Evolutionary conservation across 2,113 vertebrate genomes (phyloP).

Genomic region (Chlamydotis undulata): DNA sequence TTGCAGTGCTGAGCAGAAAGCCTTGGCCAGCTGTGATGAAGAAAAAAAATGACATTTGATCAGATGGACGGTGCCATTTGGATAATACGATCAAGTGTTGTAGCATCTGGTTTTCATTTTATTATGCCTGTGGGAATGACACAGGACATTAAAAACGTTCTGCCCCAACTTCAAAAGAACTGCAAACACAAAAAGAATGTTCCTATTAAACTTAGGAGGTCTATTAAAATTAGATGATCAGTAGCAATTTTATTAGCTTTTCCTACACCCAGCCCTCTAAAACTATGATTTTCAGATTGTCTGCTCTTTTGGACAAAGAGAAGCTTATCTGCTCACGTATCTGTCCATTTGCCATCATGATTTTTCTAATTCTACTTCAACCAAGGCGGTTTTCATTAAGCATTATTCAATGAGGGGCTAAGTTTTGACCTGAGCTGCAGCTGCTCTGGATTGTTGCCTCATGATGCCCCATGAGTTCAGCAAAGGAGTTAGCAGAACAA

Average conservation of each 20-base stretch:
- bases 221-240: not conserved
- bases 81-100: not conserved
- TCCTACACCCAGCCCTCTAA: not conserved
- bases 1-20: not conserved
- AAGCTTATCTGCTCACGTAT: not conserved
- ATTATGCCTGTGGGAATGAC: not conserved
- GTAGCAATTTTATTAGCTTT: not conserved
- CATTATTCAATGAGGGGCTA: not conserved
- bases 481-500: not conserved
- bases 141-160: not conserved
- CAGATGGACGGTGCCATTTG: not conserved
- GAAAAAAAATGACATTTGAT: not conserved
- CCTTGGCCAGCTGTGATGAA: not conserved
- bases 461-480: fast-evolving
- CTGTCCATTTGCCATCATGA: fast-evolving
- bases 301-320: not conserved
- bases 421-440: not conserved
- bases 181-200: not conserved
- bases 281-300: not conserved
- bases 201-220: not conserved
- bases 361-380: not conserved
- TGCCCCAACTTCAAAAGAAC: not conserved
- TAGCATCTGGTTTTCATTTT: not conserved
- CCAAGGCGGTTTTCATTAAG: not conserved
- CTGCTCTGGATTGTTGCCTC: not conserved